Evolutionary conservation across 1,140 invertebrate genomes (phyloP), one percentile per base, ranked within the genome.

Genomic region (Antheraea pernyi): DNA sequence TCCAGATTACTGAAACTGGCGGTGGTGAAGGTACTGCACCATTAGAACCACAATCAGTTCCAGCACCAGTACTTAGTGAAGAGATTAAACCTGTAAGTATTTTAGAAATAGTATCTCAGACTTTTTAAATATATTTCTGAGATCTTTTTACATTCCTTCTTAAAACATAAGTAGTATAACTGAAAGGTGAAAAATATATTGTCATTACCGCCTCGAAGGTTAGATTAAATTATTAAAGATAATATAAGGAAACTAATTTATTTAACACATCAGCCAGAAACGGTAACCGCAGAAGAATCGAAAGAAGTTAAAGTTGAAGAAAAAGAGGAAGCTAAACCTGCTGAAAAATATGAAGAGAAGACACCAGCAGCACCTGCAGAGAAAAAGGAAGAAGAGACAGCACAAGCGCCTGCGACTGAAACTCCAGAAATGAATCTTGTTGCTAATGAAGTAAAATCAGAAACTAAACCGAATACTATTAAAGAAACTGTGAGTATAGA

Each of bases 401-500:
- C 69, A 16, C 19, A 18, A 46, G 70, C 63, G 37, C 39, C 37
- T 10, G 68, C 22, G 19, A 59, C 37, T 63, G 59, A 11, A 11
- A 30, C 68, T 59, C 36, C 69, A 36, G 69, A 67, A 36, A 30
- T 30, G 36, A 39, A 60, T 30, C 22, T 30, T 30, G 4, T 30
- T 8, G 58, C 58, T 37, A 65, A 18, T 22, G 68, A 65, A 65
- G 22, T 22, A 42, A 63, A 72, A 19, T 5, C 42, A 59, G 71
- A 68, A 58, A 61, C 39, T 10, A 18, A 11, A 61, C 37, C 16
- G 46, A 53, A 53, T 30, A 42, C 53, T 8, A n/a, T n/a, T n/a
- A 72, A 75, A 36, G 69, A 70, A 53, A 68, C 61, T 10, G 76
- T 75, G 67, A 78, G 73, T 53, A 2, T 53, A n/a, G 16, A 53